A percentile compares a stretch with the other conserved stretches of the same genome.
Evolutionary conservation across 2,888 invertebrate genomes (phyloP).

Genomic region (Beris chalybata): DNA sequence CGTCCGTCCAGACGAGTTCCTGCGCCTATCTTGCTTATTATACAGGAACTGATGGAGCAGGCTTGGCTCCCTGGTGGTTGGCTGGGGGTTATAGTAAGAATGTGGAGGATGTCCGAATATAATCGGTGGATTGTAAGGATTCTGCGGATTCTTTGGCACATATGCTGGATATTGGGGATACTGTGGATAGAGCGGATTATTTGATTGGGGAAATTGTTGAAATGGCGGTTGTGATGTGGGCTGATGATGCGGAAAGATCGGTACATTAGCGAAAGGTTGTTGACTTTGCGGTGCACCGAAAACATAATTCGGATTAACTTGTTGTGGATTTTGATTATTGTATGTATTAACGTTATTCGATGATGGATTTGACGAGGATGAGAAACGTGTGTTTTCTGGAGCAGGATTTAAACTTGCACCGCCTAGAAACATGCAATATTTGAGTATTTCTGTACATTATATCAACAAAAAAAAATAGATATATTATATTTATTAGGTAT

Average conservation of each 20-base stretch:
- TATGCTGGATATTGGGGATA: constrained; percentile 50
- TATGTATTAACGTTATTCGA: constrained; percentile 42
- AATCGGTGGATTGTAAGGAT: constrained; percentile 53
- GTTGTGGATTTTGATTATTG: constrained; percentile 39
- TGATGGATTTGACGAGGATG: constrained; percentile 52
- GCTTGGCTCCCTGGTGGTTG: constrained; percentile 54
- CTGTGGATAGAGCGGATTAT: constrained; percentile 55
- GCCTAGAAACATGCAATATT: constrained; percentile 39
- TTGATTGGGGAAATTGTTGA: constrained; percentile 56
- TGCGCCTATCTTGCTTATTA: constrained; percentile 44
- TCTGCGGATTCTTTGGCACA: constrained; percentile 49
- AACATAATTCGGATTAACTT: constrained; percentile 54
- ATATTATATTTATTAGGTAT: background rate
- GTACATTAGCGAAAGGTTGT: constrained; percentile 48
- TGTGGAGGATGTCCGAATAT: constrained; percentile 54
- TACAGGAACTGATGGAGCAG: constrained; percentile 45
- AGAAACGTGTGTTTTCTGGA: constrained; percentile 50
- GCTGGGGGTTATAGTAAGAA: constrained; percentile 48
- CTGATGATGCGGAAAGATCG: constrained; percentile 53
- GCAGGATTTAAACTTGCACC: constrained; percentile 55
- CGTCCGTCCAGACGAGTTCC: constrained; percentile 44
- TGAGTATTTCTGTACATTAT: constrained; percentile 27
- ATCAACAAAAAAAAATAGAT: constrained; percentile 8
- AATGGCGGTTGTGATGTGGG: constrained; percentile 53
- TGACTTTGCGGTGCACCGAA: constrained; percentile 53